Evolutionary conservation across 2,888 invertebrate genomes (phyloP).

Genomic region (Brenthis hecate): DNA sequence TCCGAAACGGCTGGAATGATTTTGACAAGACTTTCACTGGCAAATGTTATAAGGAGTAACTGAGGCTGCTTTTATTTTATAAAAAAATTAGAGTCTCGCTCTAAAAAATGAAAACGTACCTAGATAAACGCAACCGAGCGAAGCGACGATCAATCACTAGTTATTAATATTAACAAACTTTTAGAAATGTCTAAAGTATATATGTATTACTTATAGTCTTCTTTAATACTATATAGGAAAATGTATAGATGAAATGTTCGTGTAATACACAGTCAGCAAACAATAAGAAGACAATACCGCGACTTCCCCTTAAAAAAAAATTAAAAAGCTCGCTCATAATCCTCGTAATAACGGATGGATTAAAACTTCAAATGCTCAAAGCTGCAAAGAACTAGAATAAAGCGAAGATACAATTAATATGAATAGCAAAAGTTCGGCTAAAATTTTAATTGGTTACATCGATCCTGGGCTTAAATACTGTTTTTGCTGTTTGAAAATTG

Average conservation of each 20-base stretch:
- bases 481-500: conserved; percentile 24
- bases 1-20: too few species aligned
- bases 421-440: conserved; percentile 36
- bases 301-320: conserved; percentile 44
- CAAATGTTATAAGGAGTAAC: too few species aligned
- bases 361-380: conserved; percentile 51
- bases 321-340: conserved; percentile 48
- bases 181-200: too few species aligned
- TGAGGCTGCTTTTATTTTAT: too few species aligned
- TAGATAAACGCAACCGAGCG: too few species aligned
- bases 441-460: conserved; percentile 40
- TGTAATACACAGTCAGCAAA: conserved; percentile 38
- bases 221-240: neutral
- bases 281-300: conserved; percentile 44
- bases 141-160: too few species aligned
- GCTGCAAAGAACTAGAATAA: conserved; percentile 45
- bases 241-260: conserved; percentile 4
- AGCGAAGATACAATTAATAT: conserved; percentile 43
- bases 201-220: neutral
- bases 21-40: too few species aligned
- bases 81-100: too few species aligned
- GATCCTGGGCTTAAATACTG: conserved; percentile 13
- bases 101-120: too few species aligned
- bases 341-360: conserved; percentile 52
- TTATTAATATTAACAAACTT: too few species aligned